A percentile compares a stretch with the other conserved stretches of the same genome.
These are phyloP conservation scores for Eretmochelys imbricata DNA, from an alignment of 2,113 vertebrate genomes.

Conservation along the genomic window DNA sequence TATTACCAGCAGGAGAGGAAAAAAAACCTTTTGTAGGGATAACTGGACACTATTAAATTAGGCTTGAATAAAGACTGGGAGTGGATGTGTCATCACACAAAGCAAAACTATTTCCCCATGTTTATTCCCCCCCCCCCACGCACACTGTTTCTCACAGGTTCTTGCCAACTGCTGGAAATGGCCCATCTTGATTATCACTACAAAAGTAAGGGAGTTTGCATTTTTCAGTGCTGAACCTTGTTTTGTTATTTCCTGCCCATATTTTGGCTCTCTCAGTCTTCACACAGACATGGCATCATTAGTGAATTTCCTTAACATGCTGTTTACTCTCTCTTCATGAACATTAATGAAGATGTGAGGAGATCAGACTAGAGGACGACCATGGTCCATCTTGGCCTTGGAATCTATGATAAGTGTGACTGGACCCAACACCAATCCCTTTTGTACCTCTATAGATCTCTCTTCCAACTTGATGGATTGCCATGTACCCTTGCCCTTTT, in stretches of 20 bases:
- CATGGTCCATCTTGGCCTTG: not conserved
- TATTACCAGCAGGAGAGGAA: no score
- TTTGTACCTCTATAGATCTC: fast-evolving
- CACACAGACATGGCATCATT: fast-evolving
- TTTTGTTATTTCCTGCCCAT: not conserved
- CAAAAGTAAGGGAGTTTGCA: not conserved
- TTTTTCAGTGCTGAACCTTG: fast-evolving
- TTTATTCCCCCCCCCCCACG: no score
- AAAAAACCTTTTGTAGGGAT: no score
- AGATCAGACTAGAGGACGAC: not conserved
- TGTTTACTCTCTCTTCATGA: not conserved
- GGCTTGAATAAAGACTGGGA: no score
- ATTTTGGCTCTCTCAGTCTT: not conserved
- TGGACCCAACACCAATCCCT: not conserved
- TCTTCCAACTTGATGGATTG: not conserved
- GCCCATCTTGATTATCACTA: no score
- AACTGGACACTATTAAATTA: no score
- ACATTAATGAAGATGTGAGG: not conserved
- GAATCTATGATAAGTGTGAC: not conserved
- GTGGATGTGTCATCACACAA: no score
- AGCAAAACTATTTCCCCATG: no score
- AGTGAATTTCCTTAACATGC: not conserved
- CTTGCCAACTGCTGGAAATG: no score
- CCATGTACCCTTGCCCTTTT: not conserved
- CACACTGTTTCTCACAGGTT: no score